Percentiles rank a stretch among this genome's conserved stretches.
Evolutionary conservation across 92 coral and sea anemone species (phyloP).

Genomic region (Siderastrea siderea): DNA sequence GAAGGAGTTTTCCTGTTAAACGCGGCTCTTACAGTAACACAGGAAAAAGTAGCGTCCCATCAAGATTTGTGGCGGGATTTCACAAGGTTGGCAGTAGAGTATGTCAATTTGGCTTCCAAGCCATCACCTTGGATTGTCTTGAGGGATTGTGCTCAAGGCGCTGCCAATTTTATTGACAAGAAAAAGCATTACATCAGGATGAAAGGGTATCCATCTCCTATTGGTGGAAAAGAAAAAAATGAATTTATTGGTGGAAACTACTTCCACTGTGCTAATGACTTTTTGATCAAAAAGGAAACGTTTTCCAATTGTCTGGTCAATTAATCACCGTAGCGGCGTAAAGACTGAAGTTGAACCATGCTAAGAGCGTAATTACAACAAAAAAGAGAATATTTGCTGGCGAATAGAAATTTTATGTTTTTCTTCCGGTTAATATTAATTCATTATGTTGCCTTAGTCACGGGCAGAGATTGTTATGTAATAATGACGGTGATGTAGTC

Average conservation of each 20-base stretch:
- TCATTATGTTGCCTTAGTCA: too few relatives aligned
- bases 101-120: neutral
- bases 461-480: too few relatives aligned
- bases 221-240: neutral
- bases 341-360: too few relatives aligned
- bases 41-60: neutral
- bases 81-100: neutral
- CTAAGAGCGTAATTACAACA: too few relatives aligned
- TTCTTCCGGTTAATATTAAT: too few relatives aligned
- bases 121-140: conserved; percentile 6
- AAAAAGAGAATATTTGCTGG: too few relatives aligned
- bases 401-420: too few relatives aligned
- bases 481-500: too few relatives aligned
- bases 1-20: conserved; percentile 20
- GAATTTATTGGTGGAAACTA: neutral
- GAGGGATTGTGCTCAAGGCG: neutral
- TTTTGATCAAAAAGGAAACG: neutral
- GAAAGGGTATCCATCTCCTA: neutral
- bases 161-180: neutral
- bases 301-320: too few relatives aligned
- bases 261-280: neutral
- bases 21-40: neutral
- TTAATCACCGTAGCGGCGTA: too few relatives aligned
- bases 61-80: neutral
- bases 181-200: neutral